Evolutionary conservation across 2,113 vertebrate genomes (phyloP).

Genomic region (Xenopus tropicalis): DNA sequence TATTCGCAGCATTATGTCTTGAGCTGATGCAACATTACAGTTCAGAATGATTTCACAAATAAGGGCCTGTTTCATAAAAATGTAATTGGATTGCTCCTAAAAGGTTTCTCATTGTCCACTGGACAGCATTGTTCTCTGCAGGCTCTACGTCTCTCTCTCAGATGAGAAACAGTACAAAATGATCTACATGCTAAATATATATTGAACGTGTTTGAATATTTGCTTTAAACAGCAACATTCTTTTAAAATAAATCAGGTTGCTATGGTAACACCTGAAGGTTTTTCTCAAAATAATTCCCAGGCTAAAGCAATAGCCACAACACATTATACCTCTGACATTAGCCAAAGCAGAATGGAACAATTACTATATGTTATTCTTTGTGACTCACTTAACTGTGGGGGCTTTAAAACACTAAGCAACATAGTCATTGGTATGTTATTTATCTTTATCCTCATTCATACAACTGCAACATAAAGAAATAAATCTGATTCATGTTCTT

Average conservation of each 20-base stretch:
- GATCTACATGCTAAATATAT: constrained; percentile 28
- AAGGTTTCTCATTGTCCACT: constrained; percentile 7
- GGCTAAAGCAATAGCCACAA: constrained; percentile 7
- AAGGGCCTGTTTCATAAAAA: neutral
- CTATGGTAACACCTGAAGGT: constrained; percentile 17
- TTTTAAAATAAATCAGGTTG: constrained; percentile 30
- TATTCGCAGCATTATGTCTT: no score
- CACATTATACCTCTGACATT: constrained; percentile 30
- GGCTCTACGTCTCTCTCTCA: constrained; percentile 12
- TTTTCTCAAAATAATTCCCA: constrained; percentile 15
- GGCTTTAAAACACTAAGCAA: neutral
- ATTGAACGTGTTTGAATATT: constrained; percentile 15
- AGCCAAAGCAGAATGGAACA: constrained; percentile 9
- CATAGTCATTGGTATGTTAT: neutral
- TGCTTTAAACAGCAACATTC: constrained; percentile 33
- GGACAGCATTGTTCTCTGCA: constrained; percentile 16
- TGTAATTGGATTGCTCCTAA: neutral
- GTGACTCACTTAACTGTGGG: constrained; percentile 20
- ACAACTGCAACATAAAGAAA: neutral
- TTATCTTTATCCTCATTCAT: neutral
- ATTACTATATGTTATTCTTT: constrained; percentile 12
- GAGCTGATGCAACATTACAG: neutral
- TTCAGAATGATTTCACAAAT: constrained; percentile 3
- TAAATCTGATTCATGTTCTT: no score
- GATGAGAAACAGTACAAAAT: constrained; percentile 20